Evolutionary conservation across 1,140 invertebrate genomes (phyloP).

Genomic region (Phortica variegata): DNA sequence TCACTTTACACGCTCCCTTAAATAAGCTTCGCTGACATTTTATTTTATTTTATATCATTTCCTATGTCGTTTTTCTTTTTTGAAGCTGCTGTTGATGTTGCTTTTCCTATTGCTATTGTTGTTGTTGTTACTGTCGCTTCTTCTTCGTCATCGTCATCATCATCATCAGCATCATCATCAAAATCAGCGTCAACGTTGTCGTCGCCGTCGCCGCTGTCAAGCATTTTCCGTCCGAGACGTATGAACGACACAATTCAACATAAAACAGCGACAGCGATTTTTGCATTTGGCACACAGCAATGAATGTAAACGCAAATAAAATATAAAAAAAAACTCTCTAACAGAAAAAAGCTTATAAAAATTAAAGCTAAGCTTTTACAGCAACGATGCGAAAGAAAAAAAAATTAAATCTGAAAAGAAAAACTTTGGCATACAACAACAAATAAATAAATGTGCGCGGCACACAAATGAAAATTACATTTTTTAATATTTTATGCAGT

Average conservation of each 20-base stretch:
- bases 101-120: too few species aligned
- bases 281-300: slow-evolving; percentile 36
- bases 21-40: slow-evolving; percentile 47
- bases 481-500: slow-evolving; percentile 48
- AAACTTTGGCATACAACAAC: slow-evolving; percentile 13
- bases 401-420: neutral
- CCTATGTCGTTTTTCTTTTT: slow-evolving; percentile 37
- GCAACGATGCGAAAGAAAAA: slow-evolving; percentile 12
- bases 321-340: too few species aligned
- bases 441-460: neutral
- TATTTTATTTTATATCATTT: slow-evolving; percentile 32
- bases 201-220: too few species aligned
- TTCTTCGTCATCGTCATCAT: too few species aligned
- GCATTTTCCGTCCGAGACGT: too few species aligned
- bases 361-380: too few species aligned
- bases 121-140: too few species aligned
- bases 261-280: slow-evolving; percentile 33
- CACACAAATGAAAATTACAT: slow-evolving; percentile 39
- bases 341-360: slow-evolving; percentile 45
- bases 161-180: too few species aligned
- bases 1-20: slow-evolving; percentile 29
- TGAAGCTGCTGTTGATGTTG: slow-evolving; percentile 31
- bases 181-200: too few species aligned
- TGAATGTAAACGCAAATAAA: too few species aligned
- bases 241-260: too few species aligned